Conservation (phyloP, 1,140 invertebrate species). For the Homarus americanus region DNA sequence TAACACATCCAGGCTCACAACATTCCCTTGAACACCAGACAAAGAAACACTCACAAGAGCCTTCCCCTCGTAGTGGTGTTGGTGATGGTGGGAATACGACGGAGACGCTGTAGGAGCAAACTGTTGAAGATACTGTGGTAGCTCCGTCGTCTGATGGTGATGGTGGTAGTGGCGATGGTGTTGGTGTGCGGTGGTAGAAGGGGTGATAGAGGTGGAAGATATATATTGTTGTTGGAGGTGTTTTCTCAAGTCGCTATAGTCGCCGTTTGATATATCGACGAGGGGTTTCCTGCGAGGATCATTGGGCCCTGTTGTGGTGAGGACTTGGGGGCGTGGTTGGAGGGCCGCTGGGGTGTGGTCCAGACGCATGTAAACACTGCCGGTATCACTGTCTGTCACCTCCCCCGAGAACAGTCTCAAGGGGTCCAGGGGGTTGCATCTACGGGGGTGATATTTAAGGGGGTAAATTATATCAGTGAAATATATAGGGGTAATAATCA, state of each 20-base stretch:
- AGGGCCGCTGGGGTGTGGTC: slow-evolving; percentile 72
- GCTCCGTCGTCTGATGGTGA: slow-evolving; percentile 1
- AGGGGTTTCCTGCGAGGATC: slow-evolving; percentile 69
- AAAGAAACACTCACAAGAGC: slow-evolving; percentile 21
- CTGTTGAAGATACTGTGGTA: slow-evolving; percentile 46
- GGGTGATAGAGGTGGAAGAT: too few relatives aligned
- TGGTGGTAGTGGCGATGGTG: slow-evolving; percentile 1
- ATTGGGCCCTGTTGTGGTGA: slow-evolving; percentile 54
- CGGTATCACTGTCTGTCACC: slow-evolving; percentile 71
- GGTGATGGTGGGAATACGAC: not conserved
- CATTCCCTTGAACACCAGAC: not conserved
- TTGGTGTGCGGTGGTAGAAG: slow-evolving; percentile 15
- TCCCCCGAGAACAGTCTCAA: slow-evolving; percentile 67
- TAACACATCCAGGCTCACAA: too few relatives aligned
- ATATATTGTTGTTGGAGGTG: slow-evolving; percentile 68
- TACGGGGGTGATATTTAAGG: not conserved
- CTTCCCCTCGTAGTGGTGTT: not conserved
- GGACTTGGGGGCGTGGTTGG: slow-evolving; percentile 42
- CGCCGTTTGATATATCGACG: slow-evolving; percentile 73
- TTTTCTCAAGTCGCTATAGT: slow-evolving; percentile 72
- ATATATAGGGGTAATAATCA: too few relatives aligned
- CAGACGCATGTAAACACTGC: slow-evolving; percentile 74
- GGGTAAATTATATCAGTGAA: not conserved
- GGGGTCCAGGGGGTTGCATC: slow-evolving; percentile 70
- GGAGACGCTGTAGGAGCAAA: slow-evolving; percentile 1